Evolutionary conservation across 2,797 vertebrate genomes (phyloP), one percentile per base, ranked within the genome.

Genomic region (Hylomyscus alleni): DNA sequence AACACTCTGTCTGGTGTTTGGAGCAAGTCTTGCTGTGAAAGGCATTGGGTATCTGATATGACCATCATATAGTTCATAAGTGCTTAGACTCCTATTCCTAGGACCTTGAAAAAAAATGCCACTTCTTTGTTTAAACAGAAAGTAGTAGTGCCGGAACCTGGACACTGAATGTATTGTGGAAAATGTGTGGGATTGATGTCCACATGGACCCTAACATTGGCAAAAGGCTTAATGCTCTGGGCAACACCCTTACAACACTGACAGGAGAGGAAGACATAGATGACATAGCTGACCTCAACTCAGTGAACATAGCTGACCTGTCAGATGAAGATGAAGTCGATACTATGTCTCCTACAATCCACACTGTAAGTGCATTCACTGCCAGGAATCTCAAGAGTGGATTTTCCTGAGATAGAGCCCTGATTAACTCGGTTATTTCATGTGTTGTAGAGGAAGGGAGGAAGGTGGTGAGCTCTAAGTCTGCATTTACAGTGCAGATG

Each of bases 121-220:
- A 31, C 87, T 37, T 22, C 80, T 90, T 50, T 58, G 13, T 93
- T 93, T 37, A 95, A 97, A 93, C 98, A 99, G 99, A 99, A 97
- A 99, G 99, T 98, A 99, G 99, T 88, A 99, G 99, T 80, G 99
- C 99, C 9, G 99, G 99, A 10, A 99, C 99, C n/a, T 99, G 99
- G 99, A 99, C 99, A 0, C 98, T 99, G 77, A 99, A 99, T 31
- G 99, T 99, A 2, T 98, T 99, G 3, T 99, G 99, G 99, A 99
- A 99, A 97, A 99, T 99, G 99, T 99, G 99, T 54, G 99, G 99
- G 72, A 99, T 99, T 14, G 99, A 99, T 72, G 99, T 99, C 37
- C 99, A 99, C 98, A 99, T 99, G 99, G 99, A 99, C 98, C 99
- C 99, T 62, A 99, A 99, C 98, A 99, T 99, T 60, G 99, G 99